Evolutionary conservation across 2,797 vertebrate genomes (phyloP).

Genomic region (Gymnoscopelus braueri): DNA sequence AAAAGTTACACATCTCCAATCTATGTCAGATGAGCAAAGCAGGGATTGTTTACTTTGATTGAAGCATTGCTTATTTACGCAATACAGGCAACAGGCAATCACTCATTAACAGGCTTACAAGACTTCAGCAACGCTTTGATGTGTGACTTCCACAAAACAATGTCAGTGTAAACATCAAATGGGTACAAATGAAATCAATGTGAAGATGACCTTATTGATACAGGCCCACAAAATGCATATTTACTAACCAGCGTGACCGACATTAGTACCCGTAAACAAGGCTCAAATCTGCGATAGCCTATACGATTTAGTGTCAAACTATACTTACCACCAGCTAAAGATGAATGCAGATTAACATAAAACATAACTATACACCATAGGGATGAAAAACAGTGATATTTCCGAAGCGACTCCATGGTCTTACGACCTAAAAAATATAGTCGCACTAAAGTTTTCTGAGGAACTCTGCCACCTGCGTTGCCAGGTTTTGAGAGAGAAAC

Average conservation of each 20-base stretch:
- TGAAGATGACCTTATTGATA: too few species aligned
- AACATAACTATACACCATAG: conserved; percentile 41
- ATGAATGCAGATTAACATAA: conserved; percentile 21
- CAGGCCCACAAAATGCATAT: too few species aligned
- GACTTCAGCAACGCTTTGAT: too few species aligned
- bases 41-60: not conserved
- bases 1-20: too few species aligned
- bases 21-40: not conserved
- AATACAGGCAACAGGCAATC: not conserved
- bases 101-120: too few species aligned
- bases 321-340: conserved; percentile 65
- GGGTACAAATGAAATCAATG: too few species aligned
- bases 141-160: too few species aligned
- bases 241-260: too few species aligned
- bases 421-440: not conserved
- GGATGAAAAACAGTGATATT: not conserved
- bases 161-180: too few species aligned
- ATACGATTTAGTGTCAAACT: not conserved
- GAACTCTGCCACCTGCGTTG: not conserved
- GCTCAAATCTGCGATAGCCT: not conserved
- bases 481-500: too few species aligned
- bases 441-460: conserved; percentile 18
- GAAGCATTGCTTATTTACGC: not conserved
- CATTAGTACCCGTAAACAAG: not conserved
- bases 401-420: conserved; percentile 67